These are phyloP conservation scores for Mobula hypostoma DNA, from an alignment of 2,113 vertebrate genomes.

Conservation along the genomic window DNA sequence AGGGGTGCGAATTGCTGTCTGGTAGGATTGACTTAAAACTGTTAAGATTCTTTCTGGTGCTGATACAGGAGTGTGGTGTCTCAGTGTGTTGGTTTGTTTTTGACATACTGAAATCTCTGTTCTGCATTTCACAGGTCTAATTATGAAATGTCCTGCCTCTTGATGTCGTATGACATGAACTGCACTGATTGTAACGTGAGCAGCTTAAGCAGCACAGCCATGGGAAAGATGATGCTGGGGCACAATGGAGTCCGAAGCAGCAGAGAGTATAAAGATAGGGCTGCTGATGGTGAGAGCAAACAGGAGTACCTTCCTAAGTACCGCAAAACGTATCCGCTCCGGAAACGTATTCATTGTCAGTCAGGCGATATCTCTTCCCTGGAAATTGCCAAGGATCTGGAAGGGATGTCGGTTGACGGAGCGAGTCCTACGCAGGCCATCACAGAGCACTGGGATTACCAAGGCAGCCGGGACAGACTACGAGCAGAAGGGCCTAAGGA, in stretches of 20 bases:
- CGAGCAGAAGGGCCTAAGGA: slow-evolving; percentile 41
- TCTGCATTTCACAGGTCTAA: slow-evolving; percentile 11
- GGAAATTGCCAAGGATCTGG: slow-evolving; percentile 67
- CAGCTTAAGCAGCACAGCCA: slow-evolving; percentile 22
- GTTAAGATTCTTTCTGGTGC: no score
- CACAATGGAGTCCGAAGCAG: slow-evolving; percentile 5
- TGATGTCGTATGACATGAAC: slow-evolving; percentile 32
- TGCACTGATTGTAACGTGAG: slow-evolving; percentile 33
- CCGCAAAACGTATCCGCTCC: slow-evolving; percentile 66
- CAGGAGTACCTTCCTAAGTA: slow-evolving; percentile 47
- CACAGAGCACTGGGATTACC: slow-evolving; percentile 51
- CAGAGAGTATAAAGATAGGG: not conserved
- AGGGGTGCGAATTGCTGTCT: no score
- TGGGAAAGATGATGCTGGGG: slow-evolving; percentile 34
- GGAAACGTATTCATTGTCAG: slow-evolving; percentile 51
- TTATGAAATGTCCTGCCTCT: slow-evolving; percentile 36
- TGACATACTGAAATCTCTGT: not conserved
- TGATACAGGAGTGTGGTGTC: not conserved
- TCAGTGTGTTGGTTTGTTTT: not conserved
- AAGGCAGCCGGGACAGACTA: not conserved
- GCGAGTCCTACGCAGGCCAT: not conserved
- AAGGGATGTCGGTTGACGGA: slow-evolving; percentile 71
- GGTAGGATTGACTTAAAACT: no score
- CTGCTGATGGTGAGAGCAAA: slow-evolving; percentile 42
- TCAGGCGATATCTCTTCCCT: slow-evolving; percentile 53